phyloP scores from a whole-genome alignment of 2,113 vertebrate genomes.

The Melanerpes aurifrons region DNA sequence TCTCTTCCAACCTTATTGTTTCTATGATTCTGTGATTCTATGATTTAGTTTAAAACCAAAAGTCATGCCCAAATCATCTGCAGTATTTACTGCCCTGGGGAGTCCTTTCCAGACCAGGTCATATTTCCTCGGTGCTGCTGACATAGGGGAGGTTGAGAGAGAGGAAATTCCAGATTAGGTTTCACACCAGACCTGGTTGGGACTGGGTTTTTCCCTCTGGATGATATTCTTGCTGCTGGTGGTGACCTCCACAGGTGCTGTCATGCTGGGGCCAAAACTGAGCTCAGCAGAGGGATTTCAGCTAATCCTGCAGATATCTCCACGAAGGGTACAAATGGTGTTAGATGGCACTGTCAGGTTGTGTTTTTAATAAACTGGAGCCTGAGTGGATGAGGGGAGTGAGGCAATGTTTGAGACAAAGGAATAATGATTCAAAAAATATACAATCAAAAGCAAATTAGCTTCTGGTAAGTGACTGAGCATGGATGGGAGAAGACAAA shows the following conservation, averaged over 20 bases:
- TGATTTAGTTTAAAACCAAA: background rate
- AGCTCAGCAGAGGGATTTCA: background rate
- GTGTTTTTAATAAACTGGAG: background rate
- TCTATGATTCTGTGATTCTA: too few relatives aligned
- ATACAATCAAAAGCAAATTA: background rate
- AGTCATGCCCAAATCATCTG: accelerated
- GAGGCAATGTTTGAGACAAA: background rate
- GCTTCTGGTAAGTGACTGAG: background rate
- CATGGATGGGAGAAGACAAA: too few relatives aligned
- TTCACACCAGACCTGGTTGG: background rate
- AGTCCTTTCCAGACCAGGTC: background rate
- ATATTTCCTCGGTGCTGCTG: background rate
- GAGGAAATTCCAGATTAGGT: background rate
- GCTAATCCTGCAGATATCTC: background rate
- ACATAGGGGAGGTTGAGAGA: background rate
- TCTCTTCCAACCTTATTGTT: too few relatives aligned
- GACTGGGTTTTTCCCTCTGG: background rate
- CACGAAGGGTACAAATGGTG: accelerated
- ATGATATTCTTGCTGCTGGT: background rate
- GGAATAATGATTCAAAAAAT: background rate
- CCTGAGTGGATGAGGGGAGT: background rate
- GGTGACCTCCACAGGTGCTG: background rate
- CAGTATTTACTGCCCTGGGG: background rate
- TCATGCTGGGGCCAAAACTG: background rate
- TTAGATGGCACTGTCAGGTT: too few relatives aligned